Evolutionary conservation across 2,888 invertebrate genomes (phyloP).

Genomic region (Paralinhomoeus sp.): DNA sequence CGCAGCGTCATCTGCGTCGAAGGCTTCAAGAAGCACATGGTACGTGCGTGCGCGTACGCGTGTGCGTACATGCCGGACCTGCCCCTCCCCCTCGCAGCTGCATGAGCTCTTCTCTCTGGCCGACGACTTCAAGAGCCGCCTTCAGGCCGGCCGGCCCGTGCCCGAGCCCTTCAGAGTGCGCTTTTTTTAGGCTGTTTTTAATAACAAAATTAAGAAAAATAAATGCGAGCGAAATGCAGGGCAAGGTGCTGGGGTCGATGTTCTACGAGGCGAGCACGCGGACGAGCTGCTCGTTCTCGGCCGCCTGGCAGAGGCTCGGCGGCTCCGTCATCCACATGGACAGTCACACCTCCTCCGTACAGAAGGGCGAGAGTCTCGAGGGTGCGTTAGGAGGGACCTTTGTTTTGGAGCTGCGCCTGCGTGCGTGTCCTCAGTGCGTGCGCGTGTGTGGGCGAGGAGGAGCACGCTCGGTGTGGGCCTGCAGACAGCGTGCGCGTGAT

Average conservation of each 20-base stretch:
- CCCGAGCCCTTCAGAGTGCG: constrained; percentile 53
- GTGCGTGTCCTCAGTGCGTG: too few relatives aligned
- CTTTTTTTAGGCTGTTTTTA: background rate
- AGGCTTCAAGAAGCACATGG: constrained; percentile 48
- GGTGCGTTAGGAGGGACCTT: constrained; percentile 33
- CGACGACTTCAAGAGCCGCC: constrained; percentile 55
- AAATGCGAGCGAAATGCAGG: constrained; percentile 31
- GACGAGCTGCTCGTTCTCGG: constrained; percentile 80
- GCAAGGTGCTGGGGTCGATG: constrained; percentile 79
- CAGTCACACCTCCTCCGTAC: constrained; percentile 48
- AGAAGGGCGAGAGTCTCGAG: constrained; percentile 86
- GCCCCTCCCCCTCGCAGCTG: constrained; percentile 34
- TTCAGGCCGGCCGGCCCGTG: constrained; percentile 55
- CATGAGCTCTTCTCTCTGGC: constrained; percentile 84
- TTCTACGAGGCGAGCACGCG: constrained; percentile 95
- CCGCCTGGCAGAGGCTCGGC: constrained; percentile 86
- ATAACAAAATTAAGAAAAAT: background rate
- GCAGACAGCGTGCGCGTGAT: constrained; percentile 29
- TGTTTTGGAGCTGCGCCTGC: background rate
- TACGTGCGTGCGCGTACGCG: constrained; percentile 26
- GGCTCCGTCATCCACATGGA: constrained; percentile 75
- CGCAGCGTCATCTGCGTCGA: constrained; percentile 63
- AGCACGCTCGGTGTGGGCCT: too few relatives aligned
- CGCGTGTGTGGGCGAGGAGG: too few relatives aligned
- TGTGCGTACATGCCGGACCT: background rate